Percentiles rank a stretch among this genome's conserved stretches.
These are phyloP conservation scores for Psylliodes chrysocephalus DNA, from an alignment of 2,888 invertebrate species.

Conservation along the genomic window DNA sequence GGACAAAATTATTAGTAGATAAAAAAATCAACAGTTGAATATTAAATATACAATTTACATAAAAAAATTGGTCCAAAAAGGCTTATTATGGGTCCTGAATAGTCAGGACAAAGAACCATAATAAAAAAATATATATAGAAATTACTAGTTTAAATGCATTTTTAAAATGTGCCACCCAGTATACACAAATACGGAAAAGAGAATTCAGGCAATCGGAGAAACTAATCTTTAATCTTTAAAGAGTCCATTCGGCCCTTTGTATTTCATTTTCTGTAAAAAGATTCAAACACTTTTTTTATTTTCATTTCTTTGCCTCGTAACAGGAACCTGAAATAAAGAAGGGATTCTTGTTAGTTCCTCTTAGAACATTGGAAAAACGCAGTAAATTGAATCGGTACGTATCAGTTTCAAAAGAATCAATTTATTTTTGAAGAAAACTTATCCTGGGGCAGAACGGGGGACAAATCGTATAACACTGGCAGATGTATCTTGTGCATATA, in stretches of 20 bases:
- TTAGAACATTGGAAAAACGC: neutral
- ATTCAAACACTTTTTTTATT: conserved; percentile 13
- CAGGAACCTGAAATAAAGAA: conserved; percentile 1
- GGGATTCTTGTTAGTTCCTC: neutral
- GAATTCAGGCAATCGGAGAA: conserved; percentile 55
- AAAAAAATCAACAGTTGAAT: too few species aligned
- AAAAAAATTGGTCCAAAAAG: too few species aligned
- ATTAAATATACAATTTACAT: too few species aligned
- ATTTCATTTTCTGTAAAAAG: conserved; percentile 38
- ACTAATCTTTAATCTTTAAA: conserved; percentile 57
- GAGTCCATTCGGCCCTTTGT: conserved; percentile 45
- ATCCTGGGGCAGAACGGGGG: too few species aligned
- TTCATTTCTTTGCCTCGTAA: conserved; percentile 2
- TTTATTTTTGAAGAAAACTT: conserved; percentile 12
- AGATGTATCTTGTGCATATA: too few species aligned
- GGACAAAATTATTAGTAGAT: too few species aligned
- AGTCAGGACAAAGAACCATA: too few species aligned
- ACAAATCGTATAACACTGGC: too few species aligned
- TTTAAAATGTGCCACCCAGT: conserved; percentile 32
- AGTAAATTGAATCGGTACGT: conserved; percentile 40
- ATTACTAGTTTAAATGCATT: too few species aligned
- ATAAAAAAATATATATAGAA: too few species aligned
- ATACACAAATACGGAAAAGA: neutral
- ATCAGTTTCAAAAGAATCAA: conserved; percentile 42
- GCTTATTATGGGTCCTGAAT: too few species aligned